phyloP scores from a whole-genome alignment of 2,113 vertebrate species.

The Toxotes jaculatrix region DNA sequence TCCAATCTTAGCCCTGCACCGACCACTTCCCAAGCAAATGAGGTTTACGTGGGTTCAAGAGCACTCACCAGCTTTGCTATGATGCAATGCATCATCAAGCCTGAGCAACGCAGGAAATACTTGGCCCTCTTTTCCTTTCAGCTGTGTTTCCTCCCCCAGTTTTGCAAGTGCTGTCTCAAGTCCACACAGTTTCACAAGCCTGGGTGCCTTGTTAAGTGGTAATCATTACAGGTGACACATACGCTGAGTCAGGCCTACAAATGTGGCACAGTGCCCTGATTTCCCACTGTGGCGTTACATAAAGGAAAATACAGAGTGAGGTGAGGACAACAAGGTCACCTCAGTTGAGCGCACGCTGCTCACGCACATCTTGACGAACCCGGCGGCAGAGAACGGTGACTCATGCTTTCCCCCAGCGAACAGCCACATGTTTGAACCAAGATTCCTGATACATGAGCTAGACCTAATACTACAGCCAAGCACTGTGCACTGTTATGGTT shows the following conservation, averaged over 20 bases:
- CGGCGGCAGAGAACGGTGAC: slow-evolving; percentile 33
- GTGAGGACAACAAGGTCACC: slow-evolving; percentile 51
- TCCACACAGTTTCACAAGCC: slow-evolving; percentile 14
- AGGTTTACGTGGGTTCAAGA: slow-evolving; percentile 29
- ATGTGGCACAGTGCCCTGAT: slow-evolving; percentile 69
- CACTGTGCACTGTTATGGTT: slow-evolving; percentile 44
- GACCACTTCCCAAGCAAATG: not conserved
- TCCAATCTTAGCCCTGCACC: slow-evolving; percentile 6
- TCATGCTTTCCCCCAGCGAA: slow-evolving; percentile 59
- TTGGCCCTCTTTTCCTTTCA: slow-evolving; percentile 32
- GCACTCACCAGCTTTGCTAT: slow-evolving; percentile 33
- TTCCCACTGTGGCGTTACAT: slow-evolving; percentile 54
- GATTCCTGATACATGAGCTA: slow-evolving; percentile 70
- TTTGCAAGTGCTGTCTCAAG: not conserved
- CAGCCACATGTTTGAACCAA: slow-evolving; percentile 59
- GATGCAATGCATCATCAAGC: slow-evolving; percentile 58
- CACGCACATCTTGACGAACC: not conserved
- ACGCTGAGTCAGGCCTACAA: slow-evolving; percentile 47
- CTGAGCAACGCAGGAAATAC: slow-evolving; percentile 52
- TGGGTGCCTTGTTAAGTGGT: not conserved
- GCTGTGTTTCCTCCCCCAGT: not conserved
- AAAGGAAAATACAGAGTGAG: slow-evolving; percentile 43
- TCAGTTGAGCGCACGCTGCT: not conserved
- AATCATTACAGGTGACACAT: slow-evolving; percentile 54
- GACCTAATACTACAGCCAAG: slow-evolving; percentile 45